These are phyloP conservation scores for Tipula vernalis DNA, from an alignment of 2,888 invertebrate species.

Conservation along the genomic window DNA sequence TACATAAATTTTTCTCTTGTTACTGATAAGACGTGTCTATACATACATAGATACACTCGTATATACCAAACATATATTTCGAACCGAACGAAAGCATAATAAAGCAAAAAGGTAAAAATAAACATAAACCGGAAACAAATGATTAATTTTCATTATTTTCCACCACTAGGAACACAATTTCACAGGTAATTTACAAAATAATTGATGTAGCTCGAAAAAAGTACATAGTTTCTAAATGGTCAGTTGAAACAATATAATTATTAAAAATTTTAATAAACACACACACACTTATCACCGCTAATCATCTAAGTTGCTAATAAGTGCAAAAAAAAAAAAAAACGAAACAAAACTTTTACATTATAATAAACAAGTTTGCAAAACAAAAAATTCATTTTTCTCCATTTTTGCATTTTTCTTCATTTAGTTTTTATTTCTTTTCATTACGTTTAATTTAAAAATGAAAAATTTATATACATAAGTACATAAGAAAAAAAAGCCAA, in stretches of 20 bases:
- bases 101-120: not conserved
- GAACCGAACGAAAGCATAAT: not conserved
- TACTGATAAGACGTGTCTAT: not conserved
- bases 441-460: not conserved
- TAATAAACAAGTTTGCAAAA: not conserved
- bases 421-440: not conserved
- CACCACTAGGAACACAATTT: not conserved
- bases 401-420: not conserved
- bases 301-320: not conserved
- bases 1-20: not conserved
- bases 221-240: not conserved
- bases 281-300: not conserved
- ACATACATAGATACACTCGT: not conserved
- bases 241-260: not conserved
- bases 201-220: too few species aligned
- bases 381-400: not conserved
- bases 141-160: not conserved
- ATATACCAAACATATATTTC: too few species aligned
- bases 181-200: not conserved
- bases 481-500: not conserved
- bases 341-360: not conserved
- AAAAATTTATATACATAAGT: not conserved
- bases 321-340: too few species aligned
- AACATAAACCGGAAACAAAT: not conserved
- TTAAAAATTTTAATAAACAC: not conserved